Base-by-base conservation (phyloP, 2,888 invertebrate species). In the Lasioglossum zephyrum region DNA sequence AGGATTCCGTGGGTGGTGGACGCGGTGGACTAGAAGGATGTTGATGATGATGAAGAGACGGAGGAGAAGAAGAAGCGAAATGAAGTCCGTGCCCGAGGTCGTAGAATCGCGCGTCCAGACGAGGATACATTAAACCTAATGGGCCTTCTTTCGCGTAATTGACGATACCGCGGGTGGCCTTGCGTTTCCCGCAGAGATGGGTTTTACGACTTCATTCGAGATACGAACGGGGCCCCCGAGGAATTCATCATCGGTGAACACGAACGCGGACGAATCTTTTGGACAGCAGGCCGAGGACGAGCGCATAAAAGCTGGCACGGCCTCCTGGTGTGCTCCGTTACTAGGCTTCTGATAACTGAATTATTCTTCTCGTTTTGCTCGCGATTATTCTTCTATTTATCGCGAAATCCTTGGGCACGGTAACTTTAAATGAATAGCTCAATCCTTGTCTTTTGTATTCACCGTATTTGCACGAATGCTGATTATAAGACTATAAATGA, bases 101-200 rank as follows among this genome's bases (percentile, higher is more conserved):
- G 91, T 88, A 89, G 92, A 92, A 92, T 93, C 91, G 90, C 88
- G 87, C 88, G 87, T 81, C 79, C 85, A 83, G 87, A 90, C 86
- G 88, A 92, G 90, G 92, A 91, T 92, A 89, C 90, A 92, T 94
- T 92, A 93, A 92, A 94, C 88, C 90, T 93, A 93, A 94, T 94
- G 92, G 92, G 89, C 89, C 89, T 91, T 92, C 89, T 90, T 92
- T 93, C 92, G 92, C 89, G 92, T 93, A 94, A 94, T 94, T 93
- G 94, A 94, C 93, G 93, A 94, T 94, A 92, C 93, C 91, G 91
- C 93, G 93, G 94, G 93, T 92, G 93, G 93, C 91, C 92, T 90
- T 74, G 84, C 81, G 88, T 91, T 92, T 91, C 93, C 86, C 91
- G 92, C 90, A 79, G 92, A 82, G 91, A 88, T 87, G 89, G 86